Conservation (phyloP, 2,888 invertebrate genomes). For the Ephialtes manifestator region DNA sequence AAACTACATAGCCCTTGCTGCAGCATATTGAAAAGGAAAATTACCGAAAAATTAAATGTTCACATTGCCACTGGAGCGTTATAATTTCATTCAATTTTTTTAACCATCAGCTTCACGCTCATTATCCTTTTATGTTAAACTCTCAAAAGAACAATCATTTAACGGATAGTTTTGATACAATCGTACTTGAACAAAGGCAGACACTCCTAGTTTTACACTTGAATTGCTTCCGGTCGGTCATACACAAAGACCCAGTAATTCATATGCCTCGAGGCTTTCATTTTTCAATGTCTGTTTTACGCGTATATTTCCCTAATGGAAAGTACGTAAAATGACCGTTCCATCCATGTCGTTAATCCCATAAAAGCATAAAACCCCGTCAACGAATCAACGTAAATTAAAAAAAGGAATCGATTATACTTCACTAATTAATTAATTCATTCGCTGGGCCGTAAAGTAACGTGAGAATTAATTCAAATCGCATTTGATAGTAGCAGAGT, state of each 20-base stretch:
- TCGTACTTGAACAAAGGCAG: neutral
- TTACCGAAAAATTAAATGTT: neutral
- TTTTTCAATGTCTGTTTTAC: neutral
- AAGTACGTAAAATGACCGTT: slow-evolving; percentile 21
- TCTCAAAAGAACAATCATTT: neutral
- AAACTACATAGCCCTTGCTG: neutral
- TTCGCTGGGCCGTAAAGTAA: slow-evolving; percentile 41
- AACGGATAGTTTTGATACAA: neutral
- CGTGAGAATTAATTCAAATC: slow-evolving; percentile 58
- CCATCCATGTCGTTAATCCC: neutral
- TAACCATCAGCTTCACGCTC: neutral
- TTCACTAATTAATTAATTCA: slow-evolving; percentile 57
- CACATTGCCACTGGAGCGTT: neutral
- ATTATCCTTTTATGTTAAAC: neutral
- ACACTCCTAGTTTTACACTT: neutral
- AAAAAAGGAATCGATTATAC: slow-evolving; percentile 34
- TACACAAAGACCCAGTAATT: slow-evolving; percentile 8
- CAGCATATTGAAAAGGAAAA: neutral
- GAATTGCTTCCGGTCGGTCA: neutral
- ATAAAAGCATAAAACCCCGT: slow-evolving; percentile 33
- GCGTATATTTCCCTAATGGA: neutral
- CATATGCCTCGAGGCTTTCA: slow-evolving; percentile 4
- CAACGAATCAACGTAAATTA: slow-evolving; percentile 19
- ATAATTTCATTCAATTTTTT: neutral
- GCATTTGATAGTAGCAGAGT: neutral